Percentiles rank a stretch among this genome's conserved stretches.
phyloP scores from a whole-genome alignment of 2,113 vertebrate species.

The Herpetotheres cachinnans region DNA sequence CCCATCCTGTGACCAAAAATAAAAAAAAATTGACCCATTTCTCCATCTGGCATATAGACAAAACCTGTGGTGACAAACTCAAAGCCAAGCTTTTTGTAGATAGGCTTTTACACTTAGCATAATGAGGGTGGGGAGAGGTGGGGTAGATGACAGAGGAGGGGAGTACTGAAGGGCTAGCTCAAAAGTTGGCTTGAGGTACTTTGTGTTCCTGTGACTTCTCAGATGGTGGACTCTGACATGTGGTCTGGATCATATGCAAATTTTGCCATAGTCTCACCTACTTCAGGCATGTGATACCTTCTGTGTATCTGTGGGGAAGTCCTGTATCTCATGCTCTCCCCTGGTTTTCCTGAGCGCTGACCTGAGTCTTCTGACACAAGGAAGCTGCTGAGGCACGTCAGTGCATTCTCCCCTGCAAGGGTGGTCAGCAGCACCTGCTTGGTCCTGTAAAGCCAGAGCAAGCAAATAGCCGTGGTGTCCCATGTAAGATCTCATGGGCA shows the following conservation, averaged over 20 bases:
- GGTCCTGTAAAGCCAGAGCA: background rate
- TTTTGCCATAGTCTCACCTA: background rate
- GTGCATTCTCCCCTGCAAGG: background rate
- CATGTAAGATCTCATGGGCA: background rate
- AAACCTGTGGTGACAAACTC: background rate
- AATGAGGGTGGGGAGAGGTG: background rate
- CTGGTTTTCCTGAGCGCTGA: background rate
- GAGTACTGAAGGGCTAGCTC: background rate
- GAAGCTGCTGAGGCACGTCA: background rate
- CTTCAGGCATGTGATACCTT: background rate
- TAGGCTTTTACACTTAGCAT: background rate
- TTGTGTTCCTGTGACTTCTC: background rate
- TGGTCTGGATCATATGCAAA: background rate
- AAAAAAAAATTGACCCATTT: background rate
- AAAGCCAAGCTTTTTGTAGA: background rate
- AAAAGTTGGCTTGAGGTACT: background rate
- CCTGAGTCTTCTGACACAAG: background rate
- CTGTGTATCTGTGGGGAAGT: background rate
- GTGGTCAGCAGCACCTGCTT: background rate
- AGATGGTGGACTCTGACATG: background rate
- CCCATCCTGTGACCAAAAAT: background rate
- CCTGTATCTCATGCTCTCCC: background rate
- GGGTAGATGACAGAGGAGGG: background rate
- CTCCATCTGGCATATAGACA: background rate
- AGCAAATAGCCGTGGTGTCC: background rate